Base-by-base conservation (phyloP, 2,113 vertebrate genomes). In the Pangasianodon gigas region DNA sequence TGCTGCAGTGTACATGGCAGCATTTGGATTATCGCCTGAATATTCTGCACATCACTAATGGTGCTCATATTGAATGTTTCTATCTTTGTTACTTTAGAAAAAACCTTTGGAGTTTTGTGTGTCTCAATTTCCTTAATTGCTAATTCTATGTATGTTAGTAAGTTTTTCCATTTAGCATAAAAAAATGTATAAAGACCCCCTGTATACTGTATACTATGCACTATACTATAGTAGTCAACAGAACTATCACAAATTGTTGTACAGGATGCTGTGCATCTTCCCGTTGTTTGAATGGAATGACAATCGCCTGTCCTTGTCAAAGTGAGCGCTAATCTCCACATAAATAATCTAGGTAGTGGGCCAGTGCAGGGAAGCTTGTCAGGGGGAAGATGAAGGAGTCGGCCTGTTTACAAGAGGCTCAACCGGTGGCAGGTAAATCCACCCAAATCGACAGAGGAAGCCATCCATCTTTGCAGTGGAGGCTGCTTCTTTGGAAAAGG, bases 351-450 rank as follows among this genome's bases (percentile, higher is more conserved):
- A 92, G 93, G 88, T 87, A 91, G 93, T 90, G 75, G 93, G 87
- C 92, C 86, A 92, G 93, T 84, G 92, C 91, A 91, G 92, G 90
- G 87, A 75, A 91, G 85, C 89, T 93, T 95, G 95, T 94, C 93
- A 94, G 87, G 89, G 74, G 91, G 93, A 95, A 95, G 95, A 96
- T 94, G 94, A 95, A 96, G 94, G 93, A 94, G 94, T 92, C 89
- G 90, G 91, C 89, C 89, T 94, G 95, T 95, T 95, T 96, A 95
- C 95, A 91, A 90, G 93, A 91, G 93, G 94, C 87, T 91, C 91
- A 93, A 94, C 89, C 91, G 91, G 94, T 95, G 95, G 95, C 95
- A 95, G 94, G 94, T 95, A 95, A 95, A 96, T 95, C 94, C 95
- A 94, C 92, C 91, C 91, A 92, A 86, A 91, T 89, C 86, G 87